These are phyloP conservation scores for Erebia palarica DNA, from an alignment of 2,888 invertebrate species.

Conservation along the genomic window DNA sequence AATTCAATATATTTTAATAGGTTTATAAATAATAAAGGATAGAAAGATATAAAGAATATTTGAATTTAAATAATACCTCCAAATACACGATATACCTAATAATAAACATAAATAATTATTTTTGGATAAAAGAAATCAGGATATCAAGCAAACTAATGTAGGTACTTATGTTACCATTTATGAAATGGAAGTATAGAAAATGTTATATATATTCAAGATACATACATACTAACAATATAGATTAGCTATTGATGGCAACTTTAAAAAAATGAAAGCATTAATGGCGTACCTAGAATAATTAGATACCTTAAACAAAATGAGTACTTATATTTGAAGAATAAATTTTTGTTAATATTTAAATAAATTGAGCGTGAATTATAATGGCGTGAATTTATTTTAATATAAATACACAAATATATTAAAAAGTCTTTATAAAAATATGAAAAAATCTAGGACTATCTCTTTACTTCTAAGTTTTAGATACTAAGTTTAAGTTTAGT, in stretches of 20 bases:
- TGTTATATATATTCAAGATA: no score
- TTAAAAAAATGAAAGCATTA: no score
- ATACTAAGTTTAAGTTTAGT: background rate
- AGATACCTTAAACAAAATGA: background rate
- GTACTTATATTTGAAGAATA: background rate
- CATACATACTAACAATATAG: no score
- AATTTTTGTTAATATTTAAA: no score
- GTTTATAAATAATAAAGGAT: background rate
- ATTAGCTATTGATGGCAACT: no score
- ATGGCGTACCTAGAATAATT: no score
- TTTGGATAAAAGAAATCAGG: background rate
- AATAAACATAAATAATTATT: background rate
- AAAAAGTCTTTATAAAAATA: slow-evolving; percentile 4
- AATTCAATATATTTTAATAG: background rate
- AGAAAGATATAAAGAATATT: background rate
- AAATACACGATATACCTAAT: background rate
- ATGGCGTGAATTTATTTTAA: background rate
- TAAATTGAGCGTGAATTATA: background rate
- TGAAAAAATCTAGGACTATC: background rate
- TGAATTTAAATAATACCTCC: background rate
- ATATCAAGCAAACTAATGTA: background rate
- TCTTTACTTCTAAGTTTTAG: background rate
- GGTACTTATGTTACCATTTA: background rate
- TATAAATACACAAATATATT: slow-evolving; percentile 5
- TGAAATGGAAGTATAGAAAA: background rate